Evolutionary conservation across 2,113 vertebrate species (phyloP).

Genomic region (Rhabdornis inornatus): DNA sequence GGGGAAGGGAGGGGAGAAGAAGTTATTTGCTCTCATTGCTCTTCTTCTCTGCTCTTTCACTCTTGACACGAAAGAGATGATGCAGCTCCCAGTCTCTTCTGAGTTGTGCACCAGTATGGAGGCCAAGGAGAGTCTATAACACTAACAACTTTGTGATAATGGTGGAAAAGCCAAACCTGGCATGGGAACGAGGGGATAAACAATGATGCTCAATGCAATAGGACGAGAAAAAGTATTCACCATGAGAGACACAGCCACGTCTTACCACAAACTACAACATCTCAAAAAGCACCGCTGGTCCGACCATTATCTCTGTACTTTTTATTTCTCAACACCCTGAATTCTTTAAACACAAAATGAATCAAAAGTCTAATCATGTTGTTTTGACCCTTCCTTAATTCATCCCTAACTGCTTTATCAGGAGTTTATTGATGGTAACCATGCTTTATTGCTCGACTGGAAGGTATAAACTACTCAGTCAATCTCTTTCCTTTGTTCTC

Average conservation of each 20-base stretch:
- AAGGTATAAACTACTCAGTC: background rate
- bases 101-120: background rate
- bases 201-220: background rate
- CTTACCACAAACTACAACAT: fast-evolving
- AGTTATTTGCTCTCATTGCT: background rate
- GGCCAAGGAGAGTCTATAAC: background rate
- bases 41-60: background rate
- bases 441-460: background rate
- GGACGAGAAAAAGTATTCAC: background rate
- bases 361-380: background rate
- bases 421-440: background rate
- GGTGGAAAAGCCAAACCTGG: background rate
- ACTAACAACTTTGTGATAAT: background rate
- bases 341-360: background rate
- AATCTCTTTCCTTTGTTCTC: slow-evolving; percentile 11
- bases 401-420: background rate
- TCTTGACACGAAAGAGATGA: background rate
- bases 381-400: background rate
- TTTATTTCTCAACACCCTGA: background rate
- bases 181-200: background rate
- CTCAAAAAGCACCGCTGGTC: background rate
- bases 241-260: fast-evolving
- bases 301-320: background rate
- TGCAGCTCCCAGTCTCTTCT: background rate
- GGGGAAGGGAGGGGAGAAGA: background rate